Evolutionary conservation across 2,113 vertebrate genomes (phyloP).

Genomic region (Oryctolagus cuniculus): mOryCun1.1 NC_091436.1:33282001-33282500

Average conservation of each 20-base stretch:
- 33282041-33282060: neutral
- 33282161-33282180: slow-evolving; percentile 44
- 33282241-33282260: neutral
- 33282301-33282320: neutral
- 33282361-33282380: slow-evolving; percentile 15
- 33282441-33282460: slow-evolving; percentile 22
- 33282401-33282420: neutral
- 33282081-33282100: slow-evolving; percentile 33
- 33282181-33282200: neutral
- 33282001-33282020: slow-evolving; percentile 58
- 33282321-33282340: neutral
- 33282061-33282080: slow-evolving; percentile 24
- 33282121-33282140: neutral
- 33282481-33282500: neutral
- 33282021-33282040: slow-evolving; percentile 52
- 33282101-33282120: slow-evolving; percentile 41
- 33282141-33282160: neutral
- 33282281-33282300: neutral
- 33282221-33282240: neutral
- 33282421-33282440: neutral
- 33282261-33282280: neutral
- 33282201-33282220: neutral
- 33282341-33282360: neutral
- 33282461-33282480: neutral
- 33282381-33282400: neutral